A percentile compares a stretch with the other conserved stretches of the same genome.
These are phyloP conservation scores for Contarinia nasturtii DNA, from an alignment of 1,140 invertebrate species.

Conservation along the genomic window DNA sequence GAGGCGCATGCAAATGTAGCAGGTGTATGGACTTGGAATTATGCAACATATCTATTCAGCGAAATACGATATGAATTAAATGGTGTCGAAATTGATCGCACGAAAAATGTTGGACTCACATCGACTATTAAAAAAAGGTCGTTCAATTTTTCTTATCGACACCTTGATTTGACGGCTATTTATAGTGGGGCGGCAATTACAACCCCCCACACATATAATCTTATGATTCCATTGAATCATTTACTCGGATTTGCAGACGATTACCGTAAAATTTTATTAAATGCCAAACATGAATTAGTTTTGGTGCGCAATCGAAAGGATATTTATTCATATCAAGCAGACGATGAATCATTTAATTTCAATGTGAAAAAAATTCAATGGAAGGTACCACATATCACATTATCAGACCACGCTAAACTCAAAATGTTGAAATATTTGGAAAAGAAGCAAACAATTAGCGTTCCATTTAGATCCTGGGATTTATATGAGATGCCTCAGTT, in stretches of 20 bases:
- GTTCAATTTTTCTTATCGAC: too few species aligned
- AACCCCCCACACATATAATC: conserved; percentile 10
- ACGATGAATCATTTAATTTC: not conserved
- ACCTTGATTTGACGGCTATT: too few species aligned
- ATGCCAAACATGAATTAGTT: conserved; percentile 26
- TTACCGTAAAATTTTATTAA: conserved; percentile 23
- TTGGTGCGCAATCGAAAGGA: conserved; percentile 17
- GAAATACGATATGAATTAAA: conserved; percentile 25
- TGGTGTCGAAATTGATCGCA: conserved; percentile 22
- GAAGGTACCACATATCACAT: conserved; percentile 8
- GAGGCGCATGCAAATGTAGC: conserved; percentile 2
- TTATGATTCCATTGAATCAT: conserved; percentile 18
- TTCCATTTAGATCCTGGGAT: conserved; percentile 19
- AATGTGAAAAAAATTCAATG: conserved; percentile 4
- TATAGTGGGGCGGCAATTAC: too few species aligned
- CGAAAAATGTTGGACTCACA: conserved; percentile 20
- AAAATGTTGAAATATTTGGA: conserved; percentile 10
- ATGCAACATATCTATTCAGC: conserved; percentile 21
- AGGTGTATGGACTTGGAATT: conserved; percentile 7
- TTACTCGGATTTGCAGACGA: conserved; percentile 25
- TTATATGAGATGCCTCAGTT: conserved; percentile 19
- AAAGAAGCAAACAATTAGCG: conserved; percentile 7
- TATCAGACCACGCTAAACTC: conserved; percentile 9
- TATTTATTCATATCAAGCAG: conserved; percentile 2
- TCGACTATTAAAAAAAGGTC: conserved; percentile 16